phyloP scores from a whole-genome alignment of 2,888 invertebrate species.

The Venusia cambrica region DNA sequence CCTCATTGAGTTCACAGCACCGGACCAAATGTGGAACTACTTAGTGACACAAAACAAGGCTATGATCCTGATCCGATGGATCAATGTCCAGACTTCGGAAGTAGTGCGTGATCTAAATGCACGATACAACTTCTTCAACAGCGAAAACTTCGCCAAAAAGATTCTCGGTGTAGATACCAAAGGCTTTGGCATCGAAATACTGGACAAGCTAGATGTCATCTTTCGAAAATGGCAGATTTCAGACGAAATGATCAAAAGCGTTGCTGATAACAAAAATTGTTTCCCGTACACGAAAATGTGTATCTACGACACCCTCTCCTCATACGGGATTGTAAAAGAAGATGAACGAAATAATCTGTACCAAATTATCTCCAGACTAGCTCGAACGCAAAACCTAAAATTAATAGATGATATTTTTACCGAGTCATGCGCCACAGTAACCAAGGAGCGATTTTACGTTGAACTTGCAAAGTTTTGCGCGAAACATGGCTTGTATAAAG shows the following conservation, averaged over 20 bases:
- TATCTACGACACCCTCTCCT: slow-evolving; percentile 81
- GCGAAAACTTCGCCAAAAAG: slow-evolving; percentile 64
- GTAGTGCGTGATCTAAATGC: slow-evolving; percentile 73
- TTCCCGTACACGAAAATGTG: slow-evolving; percentile 76
- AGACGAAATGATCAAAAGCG: slow-evolving; percentile 78
- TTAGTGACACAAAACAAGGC: slow-evolving; percentile 81
- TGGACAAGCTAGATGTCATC: slow-evolving; percentile 69
- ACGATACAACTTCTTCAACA: slow-evolving; percentile 68
- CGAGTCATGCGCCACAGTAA: slow-evolving; percentile 68
- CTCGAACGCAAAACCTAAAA: slow-evolving; percentile 76
- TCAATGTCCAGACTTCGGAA: slow-evolving; percentile 77
- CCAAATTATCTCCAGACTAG: slow-evolving; percentile 81
- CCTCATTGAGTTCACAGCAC: slow-evolving; percentile 72
- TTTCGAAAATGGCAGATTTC: slow-evolving; percentile 80
- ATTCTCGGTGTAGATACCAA: slow-evolving; percentile 67
- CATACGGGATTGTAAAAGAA: slow-evolving; percentile 83
- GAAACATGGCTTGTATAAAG: slow-evolving; percentile 72
- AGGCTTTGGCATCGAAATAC: slow-evolving; percentile 54
- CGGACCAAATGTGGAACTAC: slow-evolving; percentile 81
- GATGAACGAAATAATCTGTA: slow-evolving; percentile 79
- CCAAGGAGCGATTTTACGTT: slow-evolving; percentile 74
- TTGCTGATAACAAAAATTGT: slow-evolving; percentile 70
- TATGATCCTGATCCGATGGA: slow-evolving; percentile 82
- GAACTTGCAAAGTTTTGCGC: slow-evolving; percentile 77
- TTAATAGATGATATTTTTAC: slow-evolving; percentile 79